A percentile compares a stretch with the other conserved stretches of the same genome.
phyloP scores from a whole-genome alignment of 2,888 invertebrate genomes.

The Lapara coniferarum region DNA sequence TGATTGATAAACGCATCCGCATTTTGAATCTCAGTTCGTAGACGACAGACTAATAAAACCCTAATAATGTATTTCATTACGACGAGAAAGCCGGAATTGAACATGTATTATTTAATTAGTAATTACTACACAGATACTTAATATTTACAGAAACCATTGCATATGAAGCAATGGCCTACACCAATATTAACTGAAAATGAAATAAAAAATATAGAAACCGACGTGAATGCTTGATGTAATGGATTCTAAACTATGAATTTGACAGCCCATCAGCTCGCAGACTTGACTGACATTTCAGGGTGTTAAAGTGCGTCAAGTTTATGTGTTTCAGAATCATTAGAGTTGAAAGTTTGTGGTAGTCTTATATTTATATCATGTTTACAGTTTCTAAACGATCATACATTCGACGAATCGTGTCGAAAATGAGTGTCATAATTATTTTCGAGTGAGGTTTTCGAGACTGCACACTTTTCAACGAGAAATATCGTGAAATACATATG shows the following conservation, averaged over 20 bases:
- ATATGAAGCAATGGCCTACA: neutral
- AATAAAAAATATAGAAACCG: neutral
- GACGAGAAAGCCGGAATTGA: too few relatives aligned
- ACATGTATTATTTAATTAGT: too few relatives aligned
- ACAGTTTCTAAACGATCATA: neutral
- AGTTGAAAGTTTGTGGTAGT: neutral
- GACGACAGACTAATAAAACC: too few relatives aligned
- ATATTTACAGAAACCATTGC: too few relatives aligned
- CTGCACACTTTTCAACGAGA: neutral
- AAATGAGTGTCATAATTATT: constrained; percentile 5
- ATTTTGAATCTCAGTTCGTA: too few relatives aligned
- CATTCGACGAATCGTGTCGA: neutral
- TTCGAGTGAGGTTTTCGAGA: constrained; percentile 4
- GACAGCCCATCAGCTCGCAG: neutral
- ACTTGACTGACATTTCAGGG: neutral
- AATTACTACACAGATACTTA: too few relatives aligned
- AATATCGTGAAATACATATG: neutral
- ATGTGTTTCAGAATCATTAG: constrained; percentile 7
- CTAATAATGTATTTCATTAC: too few relatives aligned
- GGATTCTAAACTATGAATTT: constrained; percentile 7
- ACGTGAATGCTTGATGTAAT: neutral
- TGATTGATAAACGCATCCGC: too few relatives aligned
- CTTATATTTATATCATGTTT: constrained; percentile 3
- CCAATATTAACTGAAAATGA: neutral
- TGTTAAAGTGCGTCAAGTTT: neutral